Evolutionary conservation across 1,140 invertebrate genomes (phyloP).

Genomic region (Ctenoplectra terminalis): DNA sequence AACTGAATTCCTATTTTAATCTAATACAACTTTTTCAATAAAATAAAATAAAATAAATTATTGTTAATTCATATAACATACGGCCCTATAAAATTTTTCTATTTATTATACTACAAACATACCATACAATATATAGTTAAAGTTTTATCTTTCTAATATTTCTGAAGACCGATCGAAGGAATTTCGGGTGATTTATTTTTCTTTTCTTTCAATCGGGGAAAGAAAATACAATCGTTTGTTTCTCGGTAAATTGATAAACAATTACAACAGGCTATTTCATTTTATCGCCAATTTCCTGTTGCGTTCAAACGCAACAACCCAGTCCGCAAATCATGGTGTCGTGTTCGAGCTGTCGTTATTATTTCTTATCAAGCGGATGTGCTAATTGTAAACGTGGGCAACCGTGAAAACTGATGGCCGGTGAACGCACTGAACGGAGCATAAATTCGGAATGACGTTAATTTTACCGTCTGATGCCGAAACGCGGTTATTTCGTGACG

Average conservation of each 20-base stretch:
- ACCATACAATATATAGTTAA: no score
- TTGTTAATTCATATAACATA: no score
- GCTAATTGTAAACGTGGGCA: slow-evolving; percentile 25
- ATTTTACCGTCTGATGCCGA: slow-evolving; percentile 22
- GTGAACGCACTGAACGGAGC: not conserved
- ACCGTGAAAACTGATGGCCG: slow-evolving; percentile 17
- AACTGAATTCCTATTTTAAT: no score
- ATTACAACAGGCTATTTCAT: not conserved
- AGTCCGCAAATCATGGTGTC: not conserved
- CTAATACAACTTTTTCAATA: no score
- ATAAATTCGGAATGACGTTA: slow-evolving; percentile 28
- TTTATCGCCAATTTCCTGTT: slow-evolving; percentile 29
- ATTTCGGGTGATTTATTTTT: no score
- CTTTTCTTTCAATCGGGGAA: no score
- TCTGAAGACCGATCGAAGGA: no score
- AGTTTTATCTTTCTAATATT: no score
- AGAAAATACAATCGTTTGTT: no score
- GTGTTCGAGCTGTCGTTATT: slow-evolving; percentile 13
- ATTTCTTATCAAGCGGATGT: slow-evolving; percentile 27
- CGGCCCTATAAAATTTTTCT: no score
- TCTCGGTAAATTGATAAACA: not conserved
- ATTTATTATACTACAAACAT: no score
- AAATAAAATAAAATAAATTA: no score
- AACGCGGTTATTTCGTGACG: slow-evolving; percentile 18
- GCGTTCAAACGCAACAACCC: not conserved